Evolutionary conservation across 2,888 invertebrate genomes (phyloP), one percentile per base, ranked within the genome.

Genomic region (Pollenia amentaria): DNA sequence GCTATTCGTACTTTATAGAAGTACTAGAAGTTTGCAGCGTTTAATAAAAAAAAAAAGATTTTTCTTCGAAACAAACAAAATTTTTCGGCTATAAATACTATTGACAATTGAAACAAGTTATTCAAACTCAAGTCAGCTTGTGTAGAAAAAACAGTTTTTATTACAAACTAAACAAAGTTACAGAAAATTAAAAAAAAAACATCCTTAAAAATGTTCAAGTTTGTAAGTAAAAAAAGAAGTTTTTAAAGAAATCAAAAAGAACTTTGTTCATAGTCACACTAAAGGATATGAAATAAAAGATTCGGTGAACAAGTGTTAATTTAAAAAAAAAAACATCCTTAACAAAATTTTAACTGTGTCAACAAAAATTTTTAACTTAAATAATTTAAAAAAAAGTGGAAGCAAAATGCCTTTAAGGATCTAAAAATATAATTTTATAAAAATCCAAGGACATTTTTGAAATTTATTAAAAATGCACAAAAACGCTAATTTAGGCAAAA

Each of bases 131-230:
- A 87, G 80, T 81, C 60, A 84, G 80, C 84, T 87, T 77, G 77
- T 77, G 67, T 77, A 77, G 65, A 73, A 73, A 84, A 80, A 81
- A 84, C 79, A 79, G 48, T 83, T 76, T 65, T 70, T 78, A 76
- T 67, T 62, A 65, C 60, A 29, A 69, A 62, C 62, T 40, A 44
- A 65, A 65, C 12, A 70, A 76, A 72, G 53, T 79, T 38, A 73
- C 67, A 9, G 51, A 93, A 93, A 29, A 21, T 6, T 21, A 93
- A 94, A 44, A 16, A 42, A 75, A 46, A 79, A 79, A 78, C n/a
- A n/a, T 79, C 88, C 69, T 87, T 87, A 62, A 88, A 90, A 87
- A 92, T 92, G 91, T 91, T 91, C 89, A 91, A 92, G 90, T 90
- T 91, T 89, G 92, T 92, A 88, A 91, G 91, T 91, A 81, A 79